Conservation (phyloP, 53 echinoderm and acorn worm genomes). For the Paracentrotus lividus region DNA sequence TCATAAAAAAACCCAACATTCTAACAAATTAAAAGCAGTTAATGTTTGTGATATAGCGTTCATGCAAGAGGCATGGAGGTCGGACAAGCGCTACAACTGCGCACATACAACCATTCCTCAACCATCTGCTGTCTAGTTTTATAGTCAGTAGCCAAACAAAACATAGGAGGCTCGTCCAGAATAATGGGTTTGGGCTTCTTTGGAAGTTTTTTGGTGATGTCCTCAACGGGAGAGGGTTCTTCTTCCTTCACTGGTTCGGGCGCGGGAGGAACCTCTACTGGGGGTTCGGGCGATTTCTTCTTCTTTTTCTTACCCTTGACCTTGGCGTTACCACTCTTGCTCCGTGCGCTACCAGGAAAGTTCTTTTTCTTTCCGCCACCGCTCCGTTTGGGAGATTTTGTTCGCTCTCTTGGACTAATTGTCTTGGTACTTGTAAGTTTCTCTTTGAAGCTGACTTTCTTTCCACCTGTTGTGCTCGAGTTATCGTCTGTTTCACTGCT, state of each 20-base stretch:
- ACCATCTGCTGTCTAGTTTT: constrained; percentile 90
- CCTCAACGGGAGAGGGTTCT: constrained; percentile 71
- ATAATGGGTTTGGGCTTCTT: constrained; percentile 75
- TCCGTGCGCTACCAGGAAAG: constrained; percentile 79
- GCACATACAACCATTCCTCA: constrained; percentile 85
- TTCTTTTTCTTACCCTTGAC: constrained; percentile 74
- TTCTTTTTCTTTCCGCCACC: constrained; percentile 73
- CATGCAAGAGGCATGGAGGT: constrained; percentile 71
- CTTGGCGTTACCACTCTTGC: constrained; percentile 74
- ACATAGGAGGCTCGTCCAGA: constrained; percentile 88
- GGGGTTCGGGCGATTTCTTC: constrained; percentile 70
- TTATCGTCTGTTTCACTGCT: constrained; percentile 71
- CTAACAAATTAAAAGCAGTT: too few relatives aligned
- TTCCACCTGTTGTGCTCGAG: constrained; percentile 72
- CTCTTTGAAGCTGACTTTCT: constrained; percentile 85
- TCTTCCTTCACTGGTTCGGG: constrained; percentile 54
- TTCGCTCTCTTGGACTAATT: constrained; percentile 71
- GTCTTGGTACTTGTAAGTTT: constrained; percentile 88
- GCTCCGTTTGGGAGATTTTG: constrained; percentile 70
- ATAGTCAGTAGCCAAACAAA: constrained; percentile 84
- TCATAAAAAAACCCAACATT: too few relatives aligned
- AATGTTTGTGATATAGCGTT: too few relatives aligned
- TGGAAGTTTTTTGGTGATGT: constrained; percentile 57
- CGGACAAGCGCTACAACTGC: constrained; percentile 69
- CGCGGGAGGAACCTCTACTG: background rate